phyloP scores from a whole-genome alignment of 1,140 invertebrate genomes.

The Anastrepha ludens region DNA sequence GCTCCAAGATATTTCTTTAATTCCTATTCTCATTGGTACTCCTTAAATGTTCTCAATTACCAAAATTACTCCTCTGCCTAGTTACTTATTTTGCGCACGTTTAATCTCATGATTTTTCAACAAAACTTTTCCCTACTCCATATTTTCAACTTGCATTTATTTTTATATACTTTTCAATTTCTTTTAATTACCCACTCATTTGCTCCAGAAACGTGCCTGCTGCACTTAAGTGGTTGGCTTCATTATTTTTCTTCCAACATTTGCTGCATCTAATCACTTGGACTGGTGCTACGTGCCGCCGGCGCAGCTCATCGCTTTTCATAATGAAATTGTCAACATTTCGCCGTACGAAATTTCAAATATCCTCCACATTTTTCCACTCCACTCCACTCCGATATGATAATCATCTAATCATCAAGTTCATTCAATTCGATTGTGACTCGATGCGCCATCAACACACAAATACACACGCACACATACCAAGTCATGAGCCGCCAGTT shows the following conservation, averaged over 20 bases:
- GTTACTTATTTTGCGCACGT: neutral
- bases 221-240: neutral
- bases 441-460: conserved; percentile 14
- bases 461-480: neutral
- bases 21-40: too few relatives aligned
- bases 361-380: neutral
- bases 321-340: conserved; percentile 41
- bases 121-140: neutral
- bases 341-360: neutral
- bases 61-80: neutral
- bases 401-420: conserved; percentile 32
- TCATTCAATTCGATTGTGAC: conserved; percentile 35
- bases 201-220: neutral
- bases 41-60: neutral
- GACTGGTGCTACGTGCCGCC: neutral
- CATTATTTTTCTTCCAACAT: neutral
- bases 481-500: neutral
- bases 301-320: neutral
- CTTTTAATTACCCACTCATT: conserved; percentile 4
- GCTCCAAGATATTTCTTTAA: too few relatives aligned
- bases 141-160: neutral
- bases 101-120: neutral
- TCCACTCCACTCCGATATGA: neutral
- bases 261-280: neutral
- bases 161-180: neutral